Evolutionary conservation across 2,113 vertebrate species (phyloP).

Genomic region (Oncorhynchus mykiss): DNA sequence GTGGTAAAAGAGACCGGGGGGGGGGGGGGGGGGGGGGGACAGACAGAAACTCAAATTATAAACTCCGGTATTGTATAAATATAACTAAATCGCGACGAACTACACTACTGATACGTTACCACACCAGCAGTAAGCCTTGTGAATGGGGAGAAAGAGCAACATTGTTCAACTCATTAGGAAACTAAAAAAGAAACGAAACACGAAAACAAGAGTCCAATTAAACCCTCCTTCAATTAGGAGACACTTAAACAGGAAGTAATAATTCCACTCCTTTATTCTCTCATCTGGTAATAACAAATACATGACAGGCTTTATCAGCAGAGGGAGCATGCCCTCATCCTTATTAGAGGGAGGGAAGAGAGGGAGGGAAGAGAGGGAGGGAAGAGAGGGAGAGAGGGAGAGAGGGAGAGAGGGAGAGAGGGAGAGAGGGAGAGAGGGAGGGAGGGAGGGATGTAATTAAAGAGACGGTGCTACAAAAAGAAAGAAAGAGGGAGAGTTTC

Average conservation of each 20-base stretch:
- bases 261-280: slow-evolving; percentile 40
- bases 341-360: slow-evolving; percentile 42
- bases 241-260: slow-evolving; percentile 61
- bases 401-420: slow-evolving; percentile 28
- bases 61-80: background rate
- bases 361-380: slow-evolving; percentile 34
- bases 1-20: too few species aligned
- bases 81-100: background rate
- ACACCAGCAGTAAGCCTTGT: slow-evolving; percentile 16
- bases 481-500: slow-evolving; percentile 8
- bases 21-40: background rate
- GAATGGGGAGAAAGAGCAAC: slow-evolving; percentile 9
- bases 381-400: slow-evolving; percentile 14
- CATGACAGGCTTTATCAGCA: slow-evolving; percentile 73
- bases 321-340: slow-evolving; percentile 41
- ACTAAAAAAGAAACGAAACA: slow-evolving; percentile 41
- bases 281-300: slow-evolving; percentile 71
- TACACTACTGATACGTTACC: slow-evolving; percentile 2
- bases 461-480: slow-evolving; percentile 57
- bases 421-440: slow-evolving; percentile 34
- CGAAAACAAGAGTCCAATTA: slow-evolving; percentile 58
- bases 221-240: slow-evolving; percentile 59
- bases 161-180: slow-evolving; percentile 49
- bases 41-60: background rate
- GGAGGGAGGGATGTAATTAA: slow-evolving; percentile 67